Evolutionary conservation across 2,888 invertebrate genomes (phyloP).

Genomic region (Willowsia nigromaculata): DNA sequence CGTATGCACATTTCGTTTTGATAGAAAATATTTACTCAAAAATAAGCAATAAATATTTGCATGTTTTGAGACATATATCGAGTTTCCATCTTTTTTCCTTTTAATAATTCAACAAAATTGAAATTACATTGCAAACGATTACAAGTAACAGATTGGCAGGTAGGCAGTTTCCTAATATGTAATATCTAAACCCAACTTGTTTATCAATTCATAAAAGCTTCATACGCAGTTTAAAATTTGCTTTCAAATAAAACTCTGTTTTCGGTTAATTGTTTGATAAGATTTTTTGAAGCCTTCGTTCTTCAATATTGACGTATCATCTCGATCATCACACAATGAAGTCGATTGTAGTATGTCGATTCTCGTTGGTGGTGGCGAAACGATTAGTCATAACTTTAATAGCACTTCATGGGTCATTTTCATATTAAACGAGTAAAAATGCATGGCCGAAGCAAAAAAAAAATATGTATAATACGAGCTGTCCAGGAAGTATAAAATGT

Average conservation of each 20-base stretch:
- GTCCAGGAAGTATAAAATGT: conserved; percentile 60
- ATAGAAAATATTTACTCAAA: neutral
- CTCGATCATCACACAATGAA: neutral
- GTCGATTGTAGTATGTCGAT: neutral
- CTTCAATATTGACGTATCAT: neutral
- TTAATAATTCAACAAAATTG: neutral
- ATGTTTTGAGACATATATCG: neutral
- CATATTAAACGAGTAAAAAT: conserved; percentile 27
- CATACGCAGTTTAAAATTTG: neutral
- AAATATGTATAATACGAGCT: neutral
- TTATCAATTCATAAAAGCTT: neutral
- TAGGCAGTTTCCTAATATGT: no score
- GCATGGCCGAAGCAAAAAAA: neutral
- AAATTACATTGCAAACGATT: neutral
- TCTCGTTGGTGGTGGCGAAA: neutral
- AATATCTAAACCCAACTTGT: neutral
- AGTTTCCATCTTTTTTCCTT: neutral
- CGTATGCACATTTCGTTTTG: no score
- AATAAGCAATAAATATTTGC: neutral
- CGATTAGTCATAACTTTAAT: conserved; percentile 27
- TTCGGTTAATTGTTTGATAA: neutral
- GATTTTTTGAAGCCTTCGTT: neutral
- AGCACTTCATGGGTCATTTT: conserved; percentile 45
- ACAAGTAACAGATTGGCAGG: no score
- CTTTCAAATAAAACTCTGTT: neutral